Base-by-base conservation (phyloP, 2,888 invertebrate species). In the Tenodera sinensis region DNA sequence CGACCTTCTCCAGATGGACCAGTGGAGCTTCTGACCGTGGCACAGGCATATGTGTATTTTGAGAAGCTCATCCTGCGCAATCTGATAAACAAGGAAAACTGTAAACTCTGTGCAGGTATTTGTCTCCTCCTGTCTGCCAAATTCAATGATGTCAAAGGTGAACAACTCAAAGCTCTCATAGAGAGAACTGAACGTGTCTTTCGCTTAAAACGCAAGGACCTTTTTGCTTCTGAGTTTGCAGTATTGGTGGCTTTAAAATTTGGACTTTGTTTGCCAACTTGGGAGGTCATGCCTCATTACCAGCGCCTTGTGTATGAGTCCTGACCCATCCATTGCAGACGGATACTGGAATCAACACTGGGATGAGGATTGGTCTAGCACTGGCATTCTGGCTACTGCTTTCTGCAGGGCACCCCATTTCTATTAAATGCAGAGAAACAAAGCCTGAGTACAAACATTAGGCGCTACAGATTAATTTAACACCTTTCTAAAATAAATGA, bases 21-120 rank as follows among this genome's bases (percentile, higher is more conserved):
- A 88, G 94, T 96, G 89, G 99, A 99, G 94, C 94, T 98, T 90
- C 94, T 99, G 90, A 98, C 98, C 0, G 97, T 99, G 28, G 99
- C 99, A 28, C 98, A 98, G 93, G 97, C 99, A 0, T 99, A 98
- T 93, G 99, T 99, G n/a, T 99, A 98, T 94, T 99, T 99, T 93
- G 99, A 99, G 93, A 98, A 98, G 93, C 94, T 99, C 89, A 98
- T 99, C 91, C 94, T 99, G 88, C 97, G 97, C 91, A 97, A 97
- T 92, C 94, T 98, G 90, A 98, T 99, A 88, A 98, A 98, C 92
- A 99, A 99, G 93, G 96, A 96, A 92, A 99, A 99, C 93, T 95
- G 99, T 85, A 99, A 99, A 94, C 94, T 98, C 90, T 98, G 98
- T 93, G 99, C 99, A 27, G 99, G 98, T 83, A 98, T 98, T 25